A percentile compares a stretch with the other conserved stretches of the same genome.
Evolutionary conservation across 2,113 vertebrate species (phyloP).

Genomic region (Axis porcinus): DNA sequence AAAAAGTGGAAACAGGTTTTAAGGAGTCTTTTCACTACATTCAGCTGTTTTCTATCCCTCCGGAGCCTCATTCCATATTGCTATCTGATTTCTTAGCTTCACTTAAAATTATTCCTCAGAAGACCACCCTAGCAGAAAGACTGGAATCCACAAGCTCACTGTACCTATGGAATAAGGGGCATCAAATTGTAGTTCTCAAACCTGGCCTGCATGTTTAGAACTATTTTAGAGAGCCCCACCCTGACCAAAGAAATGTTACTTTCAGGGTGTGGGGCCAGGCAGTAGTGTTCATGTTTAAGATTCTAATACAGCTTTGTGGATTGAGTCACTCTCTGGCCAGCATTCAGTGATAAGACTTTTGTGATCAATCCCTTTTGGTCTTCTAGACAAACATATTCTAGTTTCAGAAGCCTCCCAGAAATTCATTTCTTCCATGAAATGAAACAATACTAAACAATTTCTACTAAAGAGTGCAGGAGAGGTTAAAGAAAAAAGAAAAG

Average conservation of each 20-base stretch:
- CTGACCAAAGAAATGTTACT: not conserved
- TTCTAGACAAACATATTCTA: conserved; percentile 16
- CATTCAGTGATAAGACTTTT: not conserved
- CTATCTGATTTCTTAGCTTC: not conserved
- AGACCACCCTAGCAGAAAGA: not conserved
- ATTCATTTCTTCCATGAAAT: conserved; percentile 35
- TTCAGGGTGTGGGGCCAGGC: not conserved
- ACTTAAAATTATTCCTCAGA: conserved; percentile 13
- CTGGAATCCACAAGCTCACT: not conserved
- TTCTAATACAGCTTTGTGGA: not conserved
- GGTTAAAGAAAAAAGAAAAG: not conserved
- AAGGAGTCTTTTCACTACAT: not conserved
- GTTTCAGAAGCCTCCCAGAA: conserved; percentile 32
- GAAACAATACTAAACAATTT: not conserved
- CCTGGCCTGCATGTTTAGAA: not conserved
- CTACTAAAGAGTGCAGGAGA: not conserved
- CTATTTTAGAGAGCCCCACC: not conserved
- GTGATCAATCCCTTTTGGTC: not conserved
- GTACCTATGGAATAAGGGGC: not conserved
- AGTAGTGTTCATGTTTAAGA: not conserved
- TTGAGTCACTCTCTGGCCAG: not conserved
- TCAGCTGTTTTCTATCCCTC: not conserved
- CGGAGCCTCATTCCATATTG: not conserved
- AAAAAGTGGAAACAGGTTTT: not conserved
- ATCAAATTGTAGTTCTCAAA: not conserved